Conservation (phyloP, 2,888 invertebrate genomes). For the Bembecia ichneumoniformis region DNA sequence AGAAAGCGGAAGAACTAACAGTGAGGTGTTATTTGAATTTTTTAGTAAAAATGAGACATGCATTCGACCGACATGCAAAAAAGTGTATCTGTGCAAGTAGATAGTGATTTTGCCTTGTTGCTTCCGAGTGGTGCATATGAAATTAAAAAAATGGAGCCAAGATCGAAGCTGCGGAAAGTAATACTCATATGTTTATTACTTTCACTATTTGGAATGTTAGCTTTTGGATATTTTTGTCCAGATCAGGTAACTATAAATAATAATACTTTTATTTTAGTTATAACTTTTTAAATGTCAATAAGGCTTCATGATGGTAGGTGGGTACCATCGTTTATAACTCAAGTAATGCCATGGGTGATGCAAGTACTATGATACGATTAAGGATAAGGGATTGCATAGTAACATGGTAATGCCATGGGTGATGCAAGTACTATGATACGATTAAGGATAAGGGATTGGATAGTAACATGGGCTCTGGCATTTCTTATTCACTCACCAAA, state of each 20-base stretch:
- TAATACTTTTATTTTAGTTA: not conserved
- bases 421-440: not conserved
- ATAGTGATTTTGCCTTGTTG: conserved; percentile 85
- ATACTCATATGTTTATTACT: conserved; percentile 86
- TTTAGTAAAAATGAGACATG: conserved; percentile 69
- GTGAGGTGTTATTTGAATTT: conserved; percentile 2
- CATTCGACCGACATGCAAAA: conserved; percentile 76
- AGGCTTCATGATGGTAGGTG: too few species aligned
- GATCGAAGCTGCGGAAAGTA: conserved; percentile 84
- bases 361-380: not conserved
- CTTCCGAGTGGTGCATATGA: conserved; percentile 84
- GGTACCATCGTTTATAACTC: too few species aligned
- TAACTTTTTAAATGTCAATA: not conserved
- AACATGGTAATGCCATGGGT: too few species aligned
- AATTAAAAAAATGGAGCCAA: conserved; percentile 89
- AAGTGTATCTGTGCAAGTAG: conserved; percentile 87
- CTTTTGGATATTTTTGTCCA: conserved; percentile 91
- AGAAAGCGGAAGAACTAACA: not conserved
- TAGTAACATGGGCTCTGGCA: too few species aligned
- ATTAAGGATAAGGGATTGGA: not conserved
- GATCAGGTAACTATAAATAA: conserved; percentile 77
- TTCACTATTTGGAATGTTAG: conserved; percentile 88
- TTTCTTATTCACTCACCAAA: too few species aligned
- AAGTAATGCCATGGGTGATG: too few species aligned
- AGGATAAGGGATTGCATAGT: too few species aligned